Evolutionary conservation across 2,888 invertebrate genomes (phyloP).

Genomic region (Cacoxenus indagator): DNA sequence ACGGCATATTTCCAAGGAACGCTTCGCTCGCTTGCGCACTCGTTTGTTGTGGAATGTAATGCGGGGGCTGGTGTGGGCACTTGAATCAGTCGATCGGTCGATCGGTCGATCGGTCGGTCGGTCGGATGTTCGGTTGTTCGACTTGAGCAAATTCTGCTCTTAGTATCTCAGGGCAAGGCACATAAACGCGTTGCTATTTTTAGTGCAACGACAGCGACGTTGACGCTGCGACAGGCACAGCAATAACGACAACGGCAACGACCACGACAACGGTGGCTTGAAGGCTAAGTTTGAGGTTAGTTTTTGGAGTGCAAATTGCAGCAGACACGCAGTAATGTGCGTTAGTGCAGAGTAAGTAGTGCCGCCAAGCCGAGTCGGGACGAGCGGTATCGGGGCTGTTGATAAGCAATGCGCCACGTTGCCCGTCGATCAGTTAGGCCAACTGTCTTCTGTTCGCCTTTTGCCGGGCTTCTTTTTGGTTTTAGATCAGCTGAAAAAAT

Average conservation of each 20-base stretch:
- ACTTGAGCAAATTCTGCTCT: neutral
- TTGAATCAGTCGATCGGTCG: neutral
- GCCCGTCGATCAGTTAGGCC: too few species aligned
- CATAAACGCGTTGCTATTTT: neutral
- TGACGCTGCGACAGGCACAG: too few species aligned
- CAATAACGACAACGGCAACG: neutral
- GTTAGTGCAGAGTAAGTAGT: too few species aligned
- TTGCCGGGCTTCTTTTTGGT: too few species aligned
- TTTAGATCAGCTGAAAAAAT: neutral
- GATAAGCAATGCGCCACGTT: too few species aligned
- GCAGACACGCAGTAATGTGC: neutral
- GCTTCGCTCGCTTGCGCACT: conserved; percentile 34
- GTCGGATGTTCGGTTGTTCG: neutral
- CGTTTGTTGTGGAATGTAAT: neutral
- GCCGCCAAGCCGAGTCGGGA: too few species aligned
- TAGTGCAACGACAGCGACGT: neutral
- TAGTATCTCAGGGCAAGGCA: neutral
- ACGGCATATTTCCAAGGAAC: conserved; percentile 57
- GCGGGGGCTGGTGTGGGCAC: neutral
- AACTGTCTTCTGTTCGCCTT: too few species aligned
- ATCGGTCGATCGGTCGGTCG: neutral
- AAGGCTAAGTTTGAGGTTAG: neutral
- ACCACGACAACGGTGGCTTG: neutral
- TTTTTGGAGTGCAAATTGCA: conserved; percentile 28
- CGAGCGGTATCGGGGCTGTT: too few species aligned